Evolutionary conservation across 1,140 invertebrate genomes (phyloP).

Genomic region (Calliphora vicina): DNA sequence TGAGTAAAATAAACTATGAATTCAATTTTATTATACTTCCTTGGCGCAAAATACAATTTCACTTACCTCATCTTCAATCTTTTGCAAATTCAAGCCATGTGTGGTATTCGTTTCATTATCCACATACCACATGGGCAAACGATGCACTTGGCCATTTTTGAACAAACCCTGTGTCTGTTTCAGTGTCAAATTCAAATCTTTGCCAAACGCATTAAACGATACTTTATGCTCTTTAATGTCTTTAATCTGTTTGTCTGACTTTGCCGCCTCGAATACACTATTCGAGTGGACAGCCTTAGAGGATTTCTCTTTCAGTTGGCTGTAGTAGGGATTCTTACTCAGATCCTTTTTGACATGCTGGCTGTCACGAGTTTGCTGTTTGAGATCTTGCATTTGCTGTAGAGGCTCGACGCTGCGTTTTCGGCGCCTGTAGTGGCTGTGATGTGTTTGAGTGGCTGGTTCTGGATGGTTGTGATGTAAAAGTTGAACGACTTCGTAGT

Average conservation of each 20-base stretch:
- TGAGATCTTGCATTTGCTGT: conserved; percentile 34
- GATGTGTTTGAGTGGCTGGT: conserved; percentile 47
- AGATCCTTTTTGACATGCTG: conserved; percentile 63
- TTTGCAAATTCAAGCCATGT: conserved; percentile 79
- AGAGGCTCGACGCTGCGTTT: conserved; percentile 58
- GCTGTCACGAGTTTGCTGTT: conserved; percentile 34
- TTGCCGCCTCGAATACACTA: conserved; percentile 43
- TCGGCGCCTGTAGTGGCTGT: conserved; percentile 47
- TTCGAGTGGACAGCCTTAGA: conserved; percentile 40
- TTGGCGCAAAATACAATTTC: too few species aligned
- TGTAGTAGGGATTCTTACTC: conserved; percentile 61
- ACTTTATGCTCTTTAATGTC: conserved; percentile 70
- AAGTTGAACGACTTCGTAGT: conserved; percentile 68
- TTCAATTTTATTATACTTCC: too few species aligned
- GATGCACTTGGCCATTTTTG: conserved; percentile 69
- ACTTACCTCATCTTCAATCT: conserved; percentile 66
- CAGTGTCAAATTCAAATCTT: conserved; percentile 75
- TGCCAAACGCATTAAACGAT: conserved; percentile 79
- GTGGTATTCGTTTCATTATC: conserved; percentile 71
- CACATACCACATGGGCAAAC: conserved; percentile 80
- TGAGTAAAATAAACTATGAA: too few species aligned
- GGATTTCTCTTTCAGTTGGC: conserved; percentile 50
- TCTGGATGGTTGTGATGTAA: conserved; percentile 66
- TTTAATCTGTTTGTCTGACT: conserved; percentile 47
- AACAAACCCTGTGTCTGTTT: conserved; percentile 76